Conservation (phyloP, 2,797 vertebrate genomes). For the Manis javanica region DNA sequence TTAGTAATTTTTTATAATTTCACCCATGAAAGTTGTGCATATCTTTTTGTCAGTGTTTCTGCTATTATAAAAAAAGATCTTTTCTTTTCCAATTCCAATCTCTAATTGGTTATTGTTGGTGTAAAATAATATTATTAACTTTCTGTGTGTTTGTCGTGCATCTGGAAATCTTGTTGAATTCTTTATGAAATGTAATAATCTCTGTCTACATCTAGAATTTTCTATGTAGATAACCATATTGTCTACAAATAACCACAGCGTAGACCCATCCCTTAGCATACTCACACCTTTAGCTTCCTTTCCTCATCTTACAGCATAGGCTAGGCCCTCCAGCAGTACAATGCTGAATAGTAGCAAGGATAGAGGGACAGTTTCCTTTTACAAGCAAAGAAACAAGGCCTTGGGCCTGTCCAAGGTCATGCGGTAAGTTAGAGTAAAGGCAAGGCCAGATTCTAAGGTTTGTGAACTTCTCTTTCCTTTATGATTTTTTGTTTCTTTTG, state of each 20-base stretch:
- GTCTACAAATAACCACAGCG: neutral
- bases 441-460: slow-evolving; percentile 20
- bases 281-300: neutral
- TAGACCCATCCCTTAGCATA: neutral
- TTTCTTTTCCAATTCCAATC: neutral
- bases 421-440: neutral
- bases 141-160: neutral
- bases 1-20: slow-evolving; percentile 31
- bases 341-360: neutral
- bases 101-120: neutral
- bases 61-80: neutral
- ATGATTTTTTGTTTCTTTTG: slow-evolving; percentile 38
- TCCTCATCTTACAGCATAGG: neutral
- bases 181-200: neutral
- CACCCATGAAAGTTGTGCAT: neutral
- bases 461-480: slow-evolving; percentile 39
- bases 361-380: neutral
- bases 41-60: slow-evolving; percentile 42
- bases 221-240: neutral
- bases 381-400: slow-evolving; percentile 13
- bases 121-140: neutral
- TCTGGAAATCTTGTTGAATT: neutral
- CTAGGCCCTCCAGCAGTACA: neutral
- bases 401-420: neutral
- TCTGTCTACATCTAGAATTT: slow-evolving; percentile 12